Evolutionary conservation across 1,140 invertebrate species (phyloP).

Genomic region (Akabosia matsudoensis): DNA sequence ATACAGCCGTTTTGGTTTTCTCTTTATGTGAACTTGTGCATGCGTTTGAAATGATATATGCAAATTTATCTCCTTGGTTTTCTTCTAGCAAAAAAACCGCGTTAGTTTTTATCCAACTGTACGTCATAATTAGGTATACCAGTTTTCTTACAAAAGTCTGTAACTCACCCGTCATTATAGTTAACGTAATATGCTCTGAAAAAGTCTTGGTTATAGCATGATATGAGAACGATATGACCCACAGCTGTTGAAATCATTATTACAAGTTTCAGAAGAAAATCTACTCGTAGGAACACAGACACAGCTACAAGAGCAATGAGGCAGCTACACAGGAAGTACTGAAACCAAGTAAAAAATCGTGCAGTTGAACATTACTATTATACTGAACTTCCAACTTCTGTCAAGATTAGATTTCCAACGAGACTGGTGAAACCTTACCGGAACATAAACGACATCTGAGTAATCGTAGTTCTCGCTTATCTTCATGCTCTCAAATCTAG

Average conservation of each 20-base stretch:
- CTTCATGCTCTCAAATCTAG: constrained; percentile 24
- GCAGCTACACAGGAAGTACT: constrained; percentile 77
- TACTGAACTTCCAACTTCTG: not conserved
- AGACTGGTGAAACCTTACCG: constrained; percentile 37
- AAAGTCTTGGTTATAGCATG: constrained; percentile 56
- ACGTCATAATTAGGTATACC: too few species aligned
- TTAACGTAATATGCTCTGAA: constrained; percentile 61
- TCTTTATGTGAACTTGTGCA: too few species aligned
- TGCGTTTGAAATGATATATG: not conserved
- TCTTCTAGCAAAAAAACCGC: too few species aligned
- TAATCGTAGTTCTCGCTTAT: constrained; percentile 35
- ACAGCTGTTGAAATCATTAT: constrained; percentile 68
- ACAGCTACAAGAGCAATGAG: constrained; percentile 71
- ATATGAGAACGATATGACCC: constrained; percentile 63
- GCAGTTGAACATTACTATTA: too few species aligned
- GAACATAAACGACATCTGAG: constrained; percentile 43
- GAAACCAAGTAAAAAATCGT: constrained; percentile 51
- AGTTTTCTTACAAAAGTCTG: too few species aligned
- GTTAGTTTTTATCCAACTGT: too few species aligned
- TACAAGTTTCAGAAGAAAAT: constrained; percentile 74
- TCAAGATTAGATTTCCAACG: constrained; percentile 2
- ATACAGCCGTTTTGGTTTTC: too few species aligned
- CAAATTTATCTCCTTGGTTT: not conserved
- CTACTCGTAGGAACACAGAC: constrained; percentile 77
- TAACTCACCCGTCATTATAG: constrained; percentile 59